A percentile compares a stretch with the other conserved stretches of the same genome.
Conservation (phyloP, 1,140 invertebrate species). For the Saxidomus purpurata region DNA sequence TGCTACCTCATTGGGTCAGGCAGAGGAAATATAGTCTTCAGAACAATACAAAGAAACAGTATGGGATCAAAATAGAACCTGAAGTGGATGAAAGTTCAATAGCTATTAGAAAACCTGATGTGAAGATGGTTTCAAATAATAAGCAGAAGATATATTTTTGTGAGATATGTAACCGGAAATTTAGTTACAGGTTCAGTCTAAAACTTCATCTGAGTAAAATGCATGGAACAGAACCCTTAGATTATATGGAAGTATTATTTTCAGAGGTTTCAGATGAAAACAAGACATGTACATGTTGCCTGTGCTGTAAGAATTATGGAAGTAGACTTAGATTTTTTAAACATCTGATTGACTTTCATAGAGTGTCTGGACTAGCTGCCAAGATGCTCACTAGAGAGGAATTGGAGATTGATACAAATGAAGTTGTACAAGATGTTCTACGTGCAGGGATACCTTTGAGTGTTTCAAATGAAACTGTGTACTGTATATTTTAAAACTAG, state of each 20-base stretch:
- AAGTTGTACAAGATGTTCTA: slow-evolving; percentile 1
- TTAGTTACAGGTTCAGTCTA: slow-evolving; percentile 34
- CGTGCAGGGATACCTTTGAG: neutral
- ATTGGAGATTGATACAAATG: slow-evolving; percentile 52
- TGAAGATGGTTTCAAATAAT: neutral
- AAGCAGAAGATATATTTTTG: slow-evolving; percentile 38
- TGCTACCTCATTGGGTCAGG: slow-evolving; percentile 28
- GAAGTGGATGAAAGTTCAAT: neutral
- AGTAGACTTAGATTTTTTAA: neutral
- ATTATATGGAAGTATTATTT: slow-evolving; percentile 48
- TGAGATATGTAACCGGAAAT: slow-evolving; percentile 46
- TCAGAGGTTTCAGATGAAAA: neutral
- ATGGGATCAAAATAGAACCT: neutral
- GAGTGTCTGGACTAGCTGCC: slow-evolving; percentile 27
- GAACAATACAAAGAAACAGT: neutral
- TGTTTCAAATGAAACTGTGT: neutral
- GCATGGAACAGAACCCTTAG: neutral
- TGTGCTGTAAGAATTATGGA: slow-evolving; percentile 41
- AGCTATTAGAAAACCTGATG: neutral
- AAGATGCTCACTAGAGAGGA: slow-evolving; percentile 21
- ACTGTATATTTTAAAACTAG: too few species aligned
- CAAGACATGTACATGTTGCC: slow-evolving; percentile 34
- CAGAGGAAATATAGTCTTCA: slow-evolving; percentile 37
- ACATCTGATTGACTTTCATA: slow-evolving; percentile 52
- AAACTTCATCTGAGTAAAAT: slow-evolving; percentile 47